Evolutionary conservation across 2,113 vertebrate genomes (phyloP).

Genomic region (Rutilus rutilus): DNA sequence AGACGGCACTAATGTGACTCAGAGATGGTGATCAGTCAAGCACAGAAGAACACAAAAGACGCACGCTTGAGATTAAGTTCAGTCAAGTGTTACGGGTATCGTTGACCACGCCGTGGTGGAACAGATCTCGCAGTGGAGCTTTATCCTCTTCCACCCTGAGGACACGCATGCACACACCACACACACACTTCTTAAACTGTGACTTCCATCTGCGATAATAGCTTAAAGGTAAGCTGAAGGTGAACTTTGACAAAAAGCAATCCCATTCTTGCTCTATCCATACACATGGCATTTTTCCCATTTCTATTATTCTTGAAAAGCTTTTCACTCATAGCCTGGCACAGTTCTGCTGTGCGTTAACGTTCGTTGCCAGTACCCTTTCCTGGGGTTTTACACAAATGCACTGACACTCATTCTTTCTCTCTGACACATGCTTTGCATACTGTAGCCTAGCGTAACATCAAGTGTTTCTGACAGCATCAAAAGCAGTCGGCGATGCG

Average conservation of each 20-base stretch:
- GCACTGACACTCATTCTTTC: slow-evolving; percentile 60
- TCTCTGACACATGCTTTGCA: slow-evolving; percentile 32
- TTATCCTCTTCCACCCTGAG: slow-evolving; percentile 32
- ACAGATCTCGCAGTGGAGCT: slow-evolving; percentile 37
- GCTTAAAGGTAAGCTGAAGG: slow-evolving; percentile 25
- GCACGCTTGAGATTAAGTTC: slow-evolving; percentile 28
- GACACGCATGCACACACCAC: slow-evolving; percentile 1
- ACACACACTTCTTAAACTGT: slow-evolving; percentile 40
- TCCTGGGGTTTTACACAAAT: slow-evolving; percentile 63
- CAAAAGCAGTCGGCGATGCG: slow-evolving; percentile 68
- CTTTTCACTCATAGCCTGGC: slow-evolving; percentile 1
- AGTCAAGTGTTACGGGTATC: slow-evolving; percentile 24
- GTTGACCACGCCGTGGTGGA: slow-evolving; percentile 27
- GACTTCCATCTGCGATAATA: slow-evolving; percentile 37
- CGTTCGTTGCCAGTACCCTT: slow-evolving; percentile 52
- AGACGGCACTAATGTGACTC: slow-evolving; percentile 38
- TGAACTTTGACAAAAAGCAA: slow-evolving; percentile 20
- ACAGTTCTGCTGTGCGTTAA: slow-evolving; percentile 9
- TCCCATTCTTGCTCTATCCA: neutral
- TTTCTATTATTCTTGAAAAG: neutral
- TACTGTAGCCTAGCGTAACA: slow-evolving; percentile 58
- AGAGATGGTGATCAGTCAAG: slow-evolving; percentile 43
- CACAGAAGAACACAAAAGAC: slow-evolving; percentile 38
- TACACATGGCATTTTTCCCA: neutral
- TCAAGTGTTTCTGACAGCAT: slow-evolving; percentile 74